phyloP scores from a whole-genome alignment of 2,888 invertebrate genomes.

The Brenthis daphne region DNA sequence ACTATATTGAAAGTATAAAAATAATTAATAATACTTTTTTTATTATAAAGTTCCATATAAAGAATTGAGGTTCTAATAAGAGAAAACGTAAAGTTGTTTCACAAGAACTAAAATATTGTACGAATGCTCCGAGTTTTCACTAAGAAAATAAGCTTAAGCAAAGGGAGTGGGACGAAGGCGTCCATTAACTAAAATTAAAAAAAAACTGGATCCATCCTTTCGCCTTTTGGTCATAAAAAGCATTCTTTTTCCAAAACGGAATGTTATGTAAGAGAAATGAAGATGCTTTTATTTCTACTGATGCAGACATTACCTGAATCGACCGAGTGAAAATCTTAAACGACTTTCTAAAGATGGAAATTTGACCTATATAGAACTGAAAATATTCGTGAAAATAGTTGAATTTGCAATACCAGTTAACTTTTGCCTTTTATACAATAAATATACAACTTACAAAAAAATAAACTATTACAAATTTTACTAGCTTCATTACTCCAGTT shows the following conservation, averaged over 20 bases:
- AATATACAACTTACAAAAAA: not conserved
- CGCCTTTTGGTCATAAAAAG: constrained; percentile 24
- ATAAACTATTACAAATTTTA: no score
- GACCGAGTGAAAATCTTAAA: constrained; percentile 34
- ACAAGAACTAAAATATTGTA: no score
- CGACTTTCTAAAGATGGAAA: constrained; percentile 30
- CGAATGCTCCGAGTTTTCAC: not conserved
- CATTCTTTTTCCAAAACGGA: constrained; percentile 16
- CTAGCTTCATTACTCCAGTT: no score
- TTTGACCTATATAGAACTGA: constrained; percentile 31
- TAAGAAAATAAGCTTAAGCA: constrained; percentile 7
- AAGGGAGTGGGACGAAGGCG: constrained; percentile 13
- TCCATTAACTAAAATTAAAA: constrained; percentile 33
- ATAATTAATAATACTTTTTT: no score
- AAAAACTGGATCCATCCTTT: constrained; percentile 17
- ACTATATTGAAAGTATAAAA: no score
- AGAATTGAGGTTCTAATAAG: not conserved
- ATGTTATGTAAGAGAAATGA: constrained; percentile 26
- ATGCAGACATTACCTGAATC: constrained; percentile 22
- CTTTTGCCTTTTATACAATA: not conserved
- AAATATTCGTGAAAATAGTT: constrained; percentile 16
- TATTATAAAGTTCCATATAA: no score
- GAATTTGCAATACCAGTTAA: constrained; percentile 10
- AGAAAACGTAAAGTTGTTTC: not conserved
- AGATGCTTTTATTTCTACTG: constrained; percentile 28